Evolutionary conservation across 1,140 invertebrate genomes (phyloP), one percentile per base, ranked within the genome.

Genomic region (Piezodorus guildinii): DNA sequence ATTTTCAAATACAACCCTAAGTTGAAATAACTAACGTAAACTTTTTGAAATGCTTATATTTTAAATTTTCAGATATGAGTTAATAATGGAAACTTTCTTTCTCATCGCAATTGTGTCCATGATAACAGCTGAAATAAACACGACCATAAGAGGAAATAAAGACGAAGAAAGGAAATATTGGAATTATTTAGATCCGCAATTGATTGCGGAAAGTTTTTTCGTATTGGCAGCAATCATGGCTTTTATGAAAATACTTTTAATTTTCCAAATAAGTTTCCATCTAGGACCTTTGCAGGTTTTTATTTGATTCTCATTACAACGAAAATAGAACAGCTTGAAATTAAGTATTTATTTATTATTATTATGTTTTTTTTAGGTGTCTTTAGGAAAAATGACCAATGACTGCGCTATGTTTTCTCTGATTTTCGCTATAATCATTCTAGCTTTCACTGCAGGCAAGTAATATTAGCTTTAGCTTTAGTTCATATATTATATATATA

Each of bases 221-320:
- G 82, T 84, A 12, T 73, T 86, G 2, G 86, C 84, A 10, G 85
- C 85, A 46, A 85, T 88, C 60, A 84, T 88, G 77, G 82, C 84
- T 34, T 86, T 75, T 66, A 77, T 80, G 60, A 77, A 77, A 67
- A 69, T 85, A 3, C 70, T 83, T 65, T 76, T 79, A 60, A 73
- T 82, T 58, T 81, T 76, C 59, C 78, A 81, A 68, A 68, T 83
- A 5, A 79, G 80, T 66, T 80, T 79, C 65, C 72, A 79, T 70
- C 71, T 84, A 21, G 82, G 82, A 23, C 82, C 82, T 0, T 70
- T 85, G 61, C 78, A 86, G 78, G 69, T 77, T 70, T 25, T 5
- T 43, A 58, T 49, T 16, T 17, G 9, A 52, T 30, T 45, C 9
- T 4, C 6, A 60, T 21, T 65, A 23, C 12, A 30, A 30, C 9